Evolutionary conservation across 1,140 invertebrate genomes (phyloP).

Genomic region (Asbolus verrucosus): DNA sequence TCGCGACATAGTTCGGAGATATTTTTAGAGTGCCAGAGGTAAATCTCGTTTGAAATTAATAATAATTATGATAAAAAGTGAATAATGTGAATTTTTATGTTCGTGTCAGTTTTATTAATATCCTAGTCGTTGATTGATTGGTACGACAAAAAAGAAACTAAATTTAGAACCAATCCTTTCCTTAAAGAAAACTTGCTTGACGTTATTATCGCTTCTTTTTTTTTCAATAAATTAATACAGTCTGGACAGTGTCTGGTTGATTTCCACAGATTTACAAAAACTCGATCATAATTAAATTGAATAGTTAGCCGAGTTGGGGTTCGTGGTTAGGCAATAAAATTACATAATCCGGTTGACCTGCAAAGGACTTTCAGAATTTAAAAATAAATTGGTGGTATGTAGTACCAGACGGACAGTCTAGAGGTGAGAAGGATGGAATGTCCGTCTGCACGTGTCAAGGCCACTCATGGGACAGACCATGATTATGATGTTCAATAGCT

Average conservation of each 20-base stretch:
- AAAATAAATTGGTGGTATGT: slow-evolving; percentile 44
- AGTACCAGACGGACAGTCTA: slow-evolving; percentile 48
- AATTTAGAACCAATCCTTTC: slow-evolving; percentile 1
- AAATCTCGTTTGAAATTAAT: neutral
- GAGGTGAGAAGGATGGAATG: slow-evolving; percentile 51
- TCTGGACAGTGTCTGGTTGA: slow-evolving; percentile 16
- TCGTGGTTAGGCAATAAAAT: slow-evolving; percentile 39
- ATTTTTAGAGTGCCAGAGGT: neutral
- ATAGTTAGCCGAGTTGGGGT: too few relatives aligned
- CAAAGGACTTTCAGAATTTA: slow-evolving; percentile 45
- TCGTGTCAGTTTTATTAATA: slow-evolving; percentile 18
- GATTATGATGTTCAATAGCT: slow-evolving; percentile 30
- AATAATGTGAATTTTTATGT: slow-evolving; percentile 3
- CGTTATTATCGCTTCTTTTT: neutral
- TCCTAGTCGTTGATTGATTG: slow-evolving; percentile 13
- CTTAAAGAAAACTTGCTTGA: neutral
- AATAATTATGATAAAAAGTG: slow-evolving; percentile 6
- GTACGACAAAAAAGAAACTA: slow-evolving; percentile 8
- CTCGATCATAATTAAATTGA: slow-evolving; percentile 24
- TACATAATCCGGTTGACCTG: slow-evolving; percentile 47
- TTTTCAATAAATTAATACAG: too few relatives aligned
- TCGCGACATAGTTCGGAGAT: too few relatives aligned
- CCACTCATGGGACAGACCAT: slow-evolving; percentile 43
- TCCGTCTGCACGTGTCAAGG: slow-evolving; percentile 50
- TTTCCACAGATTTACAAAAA: neutral